These are phyloP conservation scores for Platichthys flesus DNA, from an alignment of 2,113 vertebrate genomes.

Conservation along the genomic window DNA sequence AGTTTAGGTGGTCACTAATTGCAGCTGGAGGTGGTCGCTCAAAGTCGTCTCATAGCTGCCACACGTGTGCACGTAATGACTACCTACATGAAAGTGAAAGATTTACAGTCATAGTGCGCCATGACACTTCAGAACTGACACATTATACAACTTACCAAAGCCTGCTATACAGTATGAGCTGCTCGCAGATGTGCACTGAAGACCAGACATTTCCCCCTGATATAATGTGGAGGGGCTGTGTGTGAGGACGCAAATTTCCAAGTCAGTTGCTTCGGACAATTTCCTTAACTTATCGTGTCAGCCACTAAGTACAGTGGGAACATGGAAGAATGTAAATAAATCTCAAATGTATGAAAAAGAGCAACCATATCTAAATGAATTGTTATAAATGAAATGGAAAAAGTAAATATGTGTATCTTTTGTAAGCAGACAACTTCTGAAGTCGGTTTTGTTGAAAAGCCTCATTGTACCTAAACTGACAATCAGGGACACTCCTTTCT, in stretches of 20 bases:
- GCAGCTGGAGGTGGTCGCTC: not conserved
- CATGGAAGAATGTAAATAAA: too few relatives aligned
- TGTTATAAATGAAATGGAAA: too few relatives aligned
- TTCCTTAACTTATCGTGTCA: not conserved
- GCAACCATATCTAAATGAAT: too few relatives aligned
- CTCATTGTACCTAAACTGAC: too few relatives aligned
- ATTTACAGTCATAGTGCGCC: not conserved
- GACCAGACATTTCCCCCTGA: not conserved
- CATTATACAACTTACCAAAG: not conserved
- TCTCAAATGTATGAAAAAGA: too few relatives aligned
- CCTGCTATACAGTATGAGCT: too few relatives aligned
- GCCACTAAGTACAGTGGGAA: too few relatives aligned
- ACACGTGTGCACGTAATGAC: constrained; percentile 37
- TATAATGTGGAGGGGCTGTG: not conserved
- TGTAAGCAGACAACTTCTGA: too few relatives aligned
- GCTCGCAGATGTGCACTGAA: not conserved
- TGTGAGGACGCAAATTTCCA: not conserved
- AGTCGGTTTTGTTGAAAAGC: too few relatives aligned
- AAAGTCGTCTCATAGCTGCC: constrained; percentile 11
- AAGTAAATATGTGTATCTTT: too few relatives aligned
- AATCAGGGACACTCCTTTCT: too few relatives aligned
- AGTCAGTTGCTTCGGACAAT: not conserved
- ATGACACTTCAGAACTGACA: not conserved
- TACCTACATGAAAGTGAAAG: constrained; percentile 6
- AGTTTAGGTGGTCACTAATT: constrained; percentile 14